Evolutionary conservation across 2,888 invertebrate species (phyloP).

Genomic region (Eutolmus rufibarbis): DNA sequence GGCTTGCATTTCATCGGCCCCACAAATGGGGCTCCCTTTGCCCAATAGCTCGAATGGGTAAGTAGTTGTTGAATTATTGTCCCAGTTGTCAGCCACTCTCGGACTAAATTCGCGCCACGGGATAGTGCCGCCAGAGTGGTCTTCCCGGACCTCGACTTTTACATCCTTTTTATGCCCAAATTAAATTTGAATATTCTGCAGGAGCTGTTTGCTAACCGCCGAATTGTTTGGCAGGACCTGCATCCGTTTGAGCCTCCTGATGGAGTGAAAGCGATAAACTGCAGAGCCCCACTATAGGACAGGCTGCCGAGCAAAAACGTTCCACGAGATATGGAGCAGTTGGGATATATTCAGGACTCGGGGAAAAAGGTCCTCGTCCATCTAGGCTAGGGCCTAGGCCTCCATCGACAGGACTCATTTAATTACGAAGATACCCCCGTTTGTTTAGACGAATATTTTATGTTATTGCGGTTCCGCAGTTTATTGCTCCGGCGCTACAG

Average conservation of each 20-base stretch:
- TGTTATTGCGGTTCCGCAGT: background rate
- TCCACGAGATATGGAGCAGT: background rate
- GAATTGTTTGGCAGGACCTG: conserved; percentile 3
- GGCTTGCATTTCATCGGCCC: background rate
- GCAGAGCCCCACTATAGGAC: background rate
- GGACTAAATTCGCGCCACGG: background rate
- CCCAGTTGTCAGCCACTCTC: conserved; percentile 1
- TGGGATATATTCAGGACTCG: background rate
- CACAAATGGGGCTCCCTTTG: background rate
- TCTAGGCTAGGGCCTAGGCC: background rate
- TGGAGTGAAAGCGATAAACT: background rate
- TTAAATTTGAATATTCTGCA: conserved; percentile 22
- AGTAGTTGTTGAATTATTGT: conserved; percentile 34
- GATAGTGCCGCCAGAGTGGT: background rate
- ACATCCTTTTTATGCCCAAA: conserved; percentile 22
- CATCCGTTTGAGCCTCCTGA: background rate
- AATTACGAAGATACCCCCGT: background rate
- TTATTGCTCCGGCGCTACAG: background rate
- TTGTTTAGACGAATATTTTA: background rate
- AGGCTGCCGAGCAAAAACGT: background rate
- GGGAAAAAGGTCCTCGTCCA: background rate
- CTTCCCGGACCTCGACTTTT: background rate
- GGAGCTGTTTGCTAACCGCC: background rate
- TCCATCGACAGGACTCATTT: background rate
- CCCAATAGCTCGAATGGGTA: background rate